These are phyloP conservation scores for Habropoda laboriosa DNA, from an alignment of 1,140 invertebrate genomes.

Conservation along the genomic window DNA sequence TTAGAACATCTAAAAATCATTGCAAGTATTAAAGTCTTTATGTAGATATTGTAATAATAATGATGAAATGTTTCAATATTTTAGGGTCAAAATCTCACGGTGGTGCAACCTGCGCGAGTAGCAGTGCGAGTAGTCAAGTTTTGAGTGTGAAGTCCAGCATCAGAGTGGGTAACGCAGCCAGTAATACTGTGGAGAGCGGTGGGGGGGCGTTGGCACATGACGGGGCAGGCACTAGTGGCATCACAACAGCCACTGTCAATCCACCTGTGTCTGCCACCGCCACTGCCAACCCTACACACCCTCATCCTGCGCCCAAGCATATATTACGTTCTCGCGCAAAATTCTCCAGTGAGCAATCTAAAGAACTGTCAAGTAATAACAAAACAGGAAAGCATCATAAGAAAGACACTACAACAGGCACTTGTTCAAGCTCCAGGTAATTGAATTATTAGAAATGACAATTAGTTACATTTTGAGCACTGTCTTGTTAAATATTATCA, in stretches of 20 bases:
- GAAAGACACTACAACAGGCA: conserved; percentile 86
- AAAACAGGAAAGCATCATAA: conserved; percentile 78
- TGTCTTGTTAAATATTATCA: neutral
- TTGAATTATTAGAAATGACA: neutral
- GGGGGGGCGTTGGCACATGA: conserved; percentile 80
- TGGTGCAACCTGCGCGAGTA: conserved; percentile 69
- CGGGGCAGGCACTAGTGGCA: conserved; percentile 80
- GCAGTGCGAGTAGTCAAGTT: conserved; percentile 76
- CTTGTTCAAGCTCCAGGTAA: conserved; percentile 88
- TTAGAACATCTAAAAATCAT: conserved; percentile 16
- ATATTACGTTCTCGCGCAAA: conserved; percentile 79
- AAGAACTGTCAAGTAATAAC: conserved; percentile 69
- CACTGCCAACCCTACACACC: conserved; percentile 74
- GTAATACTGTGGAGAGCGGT: conserved; percentile 81
- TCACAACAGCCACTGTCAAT: conserved; percentile 74
- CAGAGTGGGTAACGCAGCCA: conserved; percentile 82
- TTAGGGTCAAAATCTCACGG: conserved; percentile 76
- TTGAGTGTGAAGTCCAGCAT: conserved; percentile 80
- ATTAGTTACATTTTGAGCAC: neutral
- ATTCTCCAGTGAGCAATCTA: conserved; percentile 72
- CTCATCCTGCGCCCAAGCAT: conserved; percentile 80
- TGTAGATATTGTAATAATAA: conserved; percentile 33
- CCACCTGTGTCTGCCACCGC: conserved; percentile 77
- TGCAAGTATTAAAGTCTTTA: conserved; percentile 10
- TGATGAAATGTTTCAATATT: conserved; percentile 49